Evolutionary conservation across 2,113 vertebrate genomes (phyloP), one percentile per base, ranked within the genome.

Genomic region (Petrocephalus zakoni): DNA sequence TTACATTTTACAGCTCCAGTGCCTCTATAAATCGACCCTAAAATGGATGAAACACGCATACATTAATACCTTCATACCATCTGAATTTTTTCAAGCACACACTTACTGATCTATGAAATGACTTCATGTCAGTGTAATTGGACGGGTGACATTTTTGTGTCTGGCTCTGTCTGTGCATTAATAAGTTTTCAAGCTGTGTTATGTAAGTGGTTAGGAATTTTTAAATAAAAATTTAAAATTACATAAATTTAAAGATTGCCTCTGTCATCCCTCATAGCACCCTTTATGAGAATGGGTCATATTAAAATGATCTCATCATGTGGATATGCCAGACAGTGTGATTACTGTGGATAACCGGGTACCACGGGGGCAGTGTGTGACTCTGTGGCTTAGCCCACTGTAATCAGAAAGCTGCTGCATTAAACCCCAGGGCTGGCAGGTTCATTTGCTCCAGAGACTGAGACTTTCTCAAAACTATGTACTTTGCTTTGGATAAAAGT

Each of bases 91-190:
- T 52, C 47, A 49, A 52, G 47, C 47, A 49, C 47, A 11, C 46
- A 85, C 49, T 85, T 85, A 85, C 82, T 85, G 82, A n/a, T 85
- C 46, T 52, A 49, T 25, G 82, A 52, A 85, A 85, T 85, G 46
- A 85, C 46, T 85, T 52, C n/a, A 51, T 85, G n/a, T n/a, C 47
- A 52, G 82, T 49, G 49, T 52, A 85, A 52, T 78, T 78, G 72
- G 82, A 51, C 7, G 49, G 82, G 46, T 46, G 49, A 52, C 82
- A 85, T 85, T 85, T 85, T 52, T 85, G 22, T 52, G 49, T 25
- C 46, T 15, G n/a, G 21, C 22, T 47, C 49, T 85, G 47, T 85
- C 82, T 51, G 46, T 51, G 49, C n/a, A 52, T 85, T 49, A 85
- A 85, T 51, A 85, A 85, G 82, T 85, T 25, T 51, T 85, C 49